Conservation (phyloP, 2,888 invertebrate species). For the Drosophila siamana region DNA sequence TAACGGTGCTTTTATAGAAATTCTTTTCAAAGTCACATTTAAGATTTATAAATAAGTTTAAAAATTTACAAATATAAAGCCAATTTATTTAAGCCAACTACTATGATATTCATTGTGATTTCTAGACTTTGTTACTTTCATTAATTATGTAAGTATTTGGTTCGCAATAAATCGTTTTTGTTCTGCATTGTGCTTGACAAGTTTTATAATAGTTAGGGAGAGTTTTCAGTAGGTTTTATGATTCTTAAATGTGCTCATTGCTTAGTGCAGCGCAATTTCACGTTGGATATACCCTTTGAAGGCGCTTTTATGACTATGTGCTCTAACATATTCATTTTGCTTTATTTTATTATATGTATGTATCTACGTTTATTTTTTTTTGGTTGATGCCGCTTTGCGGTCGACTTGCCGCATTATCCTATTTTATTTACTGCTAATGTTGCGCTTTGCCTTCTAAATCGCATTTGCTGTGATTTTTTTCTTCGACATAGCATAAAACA, state of each 20-base stretch:
- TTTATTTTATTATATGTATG: not conserved
- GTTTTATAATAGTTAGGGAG: no score
- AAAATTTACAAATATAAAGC: no score
- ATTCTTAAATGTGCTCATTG: not conserved
- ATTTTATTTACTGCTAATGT: constrained; percentile 80
- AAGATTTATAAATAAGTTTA: no score
- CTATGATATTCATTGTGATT: no score
- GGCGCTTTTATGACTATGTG: constrained; percentile 8
- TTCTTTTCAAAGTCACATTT: no score
- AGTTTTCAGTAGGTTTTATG: not conserved
- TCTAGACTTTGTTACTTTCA: no score
- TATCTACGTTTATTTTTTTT: constrained; percentile 6
- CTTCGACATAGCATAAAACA: constrained; percentile 71
- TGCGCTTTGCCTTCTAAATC: constrained; percentile 79
- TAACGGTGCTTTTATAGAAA: no score
- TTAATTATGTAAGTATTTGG: no score
- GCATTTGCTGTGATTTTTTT: constrained; percentile 77
- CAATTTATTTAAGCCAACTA: no score
- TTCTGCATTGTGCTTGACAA: no score
- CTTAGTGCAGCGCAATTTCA: not conserved
- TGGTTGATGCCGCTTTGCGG: constrained; percentile 56
- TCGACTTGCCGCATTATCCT: constrained; percentile 78
- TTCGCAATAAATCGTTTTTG: no score
- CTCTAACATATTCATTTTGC: constrained; percentile 11
- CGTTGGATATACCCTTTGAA: constrained; percentile 7